phyloP scores from a whole-genome alignment of 2,113 vertebrate species.

The Pogonocichla stellata region DNA sequence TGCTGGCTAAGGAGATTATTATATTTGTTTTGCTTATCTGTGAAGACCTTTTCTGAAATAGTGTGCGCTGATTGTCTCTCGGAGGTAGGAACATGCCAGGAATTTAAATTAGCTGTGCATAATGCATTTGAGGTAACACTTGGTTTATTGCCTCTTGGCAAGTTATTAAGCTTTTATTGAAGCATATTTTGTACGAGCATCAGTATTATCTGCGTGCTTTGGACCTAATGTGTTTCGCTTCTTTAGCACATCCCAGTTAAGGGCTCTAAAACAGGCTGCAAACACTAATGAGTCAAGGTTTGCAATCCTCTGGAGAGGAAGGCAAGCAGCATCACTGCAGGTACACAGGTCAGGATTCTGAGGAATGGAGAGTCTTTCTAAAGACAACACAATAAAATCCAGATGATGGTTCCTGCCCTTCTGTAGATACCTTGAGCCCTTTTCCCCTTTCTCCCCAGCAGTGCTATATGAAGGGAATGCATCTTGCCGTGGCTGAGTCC shows the following conservation, averaged over 20 bases:
- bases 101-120: conserved; percentile 9
- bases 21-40: conserved; percentile 1
- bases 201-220: neutral
- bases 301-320: neutral
- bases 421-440: fast-evolving
- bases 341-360: neutral
- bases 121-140: conserved; percentile 9
- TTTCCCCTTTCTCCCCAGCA: neutral
- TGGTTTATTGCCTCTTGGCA: conserved; percentile 18
- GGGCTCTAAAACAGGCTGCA: neutral
- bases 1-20: neutral
- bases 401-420: neutral
- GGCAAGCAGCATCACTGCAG: neutral
- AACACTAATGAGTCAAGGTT: neutral
- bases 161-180: conserved; percentile 42
- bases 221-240: neutral
- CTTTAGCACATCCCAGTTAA: neutral
- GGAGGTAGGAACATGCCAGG: neutral
- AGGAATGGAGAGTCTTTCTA: neutral
- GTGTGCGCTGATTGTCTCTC: neutral
- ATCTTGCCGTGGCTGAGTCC: neutral
- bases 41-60: conserved; percentile 7
- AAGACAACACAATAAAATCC: neutral
- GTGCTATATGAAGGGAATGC: neutral
- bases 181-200: conserved; percentile 21